A percentile compares a stretch with the other conserved stretches of the same genome.
Evolutionary conservation across 2,797 vertebrate species (phyloP).

Genomic region (Ptychobarbus kaznakovi): DNA sequence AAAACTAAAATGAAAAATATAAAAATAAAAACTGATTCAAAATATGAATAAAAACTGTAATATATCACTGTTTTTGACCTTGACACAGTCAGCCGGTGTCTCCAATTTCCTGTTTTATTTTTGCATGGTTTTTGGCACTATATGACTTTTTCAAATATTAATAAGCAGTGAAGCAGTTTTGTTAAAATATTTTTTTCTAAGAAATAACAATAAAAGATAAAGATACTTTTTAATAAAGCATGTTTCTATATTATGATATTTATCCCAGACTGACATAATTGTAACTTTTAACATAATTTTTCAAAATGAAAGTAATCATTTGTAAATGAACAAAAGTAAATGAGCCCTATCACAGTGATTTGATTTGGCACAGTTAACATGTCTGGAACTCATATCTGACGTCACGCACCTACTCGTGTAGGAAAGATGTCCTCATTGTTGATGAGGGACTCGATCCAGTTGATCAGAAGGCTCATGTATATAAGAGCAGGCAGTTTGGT

Average conservation of each 20-base stretch:
- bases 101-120: background rate
- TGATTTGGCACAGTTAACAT: background rate
- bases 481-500: constrained; percentile 93
- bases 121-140: background rate
- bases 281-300: background rate
- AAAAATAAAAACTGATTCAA: too few relatives aligned
- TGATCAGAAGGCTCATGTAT: constrained; percentile 98
- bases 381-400: constrained; percentile 2
- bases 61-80: background rate
- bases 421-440: constrained; percentile 97
- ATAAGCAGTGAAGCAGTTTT: background rate
- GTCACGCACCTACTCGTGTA: constrained; percentile 83
- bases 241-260: background rate
- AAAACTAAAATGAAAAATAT: too few relatives aligned
- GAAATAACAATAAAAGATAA: background rate
- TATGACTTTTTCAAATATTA: background rate
- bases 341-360: too few relatives aligned
- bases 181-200: background rate
- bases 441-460: constrained; percentile 98
- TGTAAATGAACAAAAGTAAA: background rate
- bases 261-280: background rate
- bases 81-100: background rate
- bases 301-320: background rate
- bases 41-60: too few relatives aligned
- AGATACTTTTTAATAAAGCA: too few relatives aligned